These are phyloP conservation scores for Hemaris fuciformis DNA, from an alignment of 2,888 invertebrate genomes.

Conservation along the genomic window DNA sequence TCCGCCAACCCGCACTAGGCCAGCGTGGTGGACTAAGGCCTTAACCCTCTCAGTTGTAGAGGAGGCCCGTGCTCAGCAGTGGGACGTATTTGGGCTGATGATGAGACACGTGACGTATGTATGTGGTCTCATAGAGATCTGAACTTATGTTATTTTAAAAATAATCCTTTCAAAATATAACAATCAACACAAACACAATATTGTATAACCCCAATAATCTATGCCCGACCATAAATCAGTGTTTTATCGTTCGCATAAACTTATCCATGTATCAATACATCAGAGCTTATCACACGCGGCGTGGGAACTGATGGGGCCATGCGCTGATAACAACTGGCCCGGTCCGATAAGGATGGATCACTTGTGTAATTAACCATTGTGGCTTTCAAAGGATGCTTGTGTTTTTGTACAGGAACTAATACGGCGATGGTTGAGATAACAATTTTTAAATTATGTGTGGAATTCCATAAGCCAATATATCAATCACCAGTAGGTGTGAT, in stretches of 20 bases:
- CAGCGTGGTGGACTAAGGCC: too few species aligned
- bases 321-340: conserved; percentile 14
- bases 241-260: conserved; percentile 24
- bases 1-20: too few species aligned
- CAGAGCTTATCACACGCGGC: conserved; percentile 21
- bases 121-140: too few species aligned
- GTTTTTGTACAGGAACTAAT: conserved; percentile 16
- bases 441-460: not conserved
- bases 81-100: too few species aligned
- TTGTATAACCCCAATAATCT: not conserved
- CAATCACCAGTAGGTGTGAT: not conserved
- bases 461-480: not conserved
- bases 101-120: too few species aligned
- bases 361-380: conserved; percentile 12
- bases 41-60: too few species aligned
- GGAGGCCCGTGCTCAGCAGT: too few species aligned
- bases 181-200: not conserved
- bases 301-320: conserved; percentile 33
- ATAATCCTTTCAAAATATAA: not conserved
- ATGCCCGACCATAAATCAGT: conserved; percentile 22
- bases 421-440: not conserved
- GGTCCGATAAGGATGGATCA: conserved; percentile 10
- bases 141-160: not conserved
- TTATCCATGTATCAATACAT: conserved; percentile 35
- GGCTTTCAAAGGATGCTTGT: conserved; percentile 18